Base-by-base conservation (phyloP, 1,140 invertebrate genomes). In the Palaemon carinicauda region DNA sequence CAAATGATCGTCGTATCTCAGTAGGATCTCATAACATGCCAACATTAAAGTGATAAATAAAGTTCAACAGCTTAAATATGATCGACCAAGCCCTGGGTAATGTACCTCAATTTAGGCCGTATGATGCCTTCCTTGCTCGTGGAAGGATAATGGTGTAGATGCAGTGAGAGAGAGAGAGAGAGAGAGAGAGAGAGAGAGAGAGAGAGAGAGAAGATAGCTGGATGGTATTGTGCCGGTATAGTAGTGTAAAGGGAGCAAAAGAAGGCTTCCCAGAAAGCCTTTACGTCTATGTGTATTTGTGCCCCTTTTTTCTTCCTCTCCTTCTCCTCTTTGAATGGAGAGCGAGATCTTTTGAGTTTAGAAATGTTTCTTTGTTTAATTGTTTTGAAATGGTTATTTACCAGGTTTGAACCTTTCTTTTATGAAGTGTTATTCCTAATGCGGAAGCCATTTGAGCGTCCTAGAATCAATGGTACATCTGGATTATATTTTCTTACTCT, bases 11-110 rank as follows among this genome's bases (percentile, higher is more conserved):
- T 75, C 79, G 85, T 87, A 87, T 80, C 85, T 87, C 85, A 87
- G 80, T 81, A 60, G 85, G 80, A 87, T 87, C 85, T 87, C 85
- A 87, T 87, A 87, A 87, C 85, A 87, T 82, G 85, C 85, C 85
- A 82, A 87, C 85, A 87, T 87, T 87, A 87, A 87, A 87, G 85
- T 87, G 85, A 87, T 87, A 87, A 87, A 87, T 87, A 87, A 87
- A 87, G 85, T 81, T 87, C 85, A 87, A 81, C 80, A 82, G 85
- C 85, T 81, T 87, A 81, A 81, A 87, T 81, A 82, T 81, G 85
- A 87, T 87, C 79, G 85, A 87, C 85, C 79, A 87, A 82, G 80
- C 71, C 80, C 81, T 29, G 77, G 80, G 85, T 87, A 87, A 87
- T 87, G 80, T 87, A 87, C 85, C 85, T 87, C 85, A 87, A 82